Conservation (phyloP, 2,888 invertebrate species). For the Exephanes ischioxanthus region DNA sequence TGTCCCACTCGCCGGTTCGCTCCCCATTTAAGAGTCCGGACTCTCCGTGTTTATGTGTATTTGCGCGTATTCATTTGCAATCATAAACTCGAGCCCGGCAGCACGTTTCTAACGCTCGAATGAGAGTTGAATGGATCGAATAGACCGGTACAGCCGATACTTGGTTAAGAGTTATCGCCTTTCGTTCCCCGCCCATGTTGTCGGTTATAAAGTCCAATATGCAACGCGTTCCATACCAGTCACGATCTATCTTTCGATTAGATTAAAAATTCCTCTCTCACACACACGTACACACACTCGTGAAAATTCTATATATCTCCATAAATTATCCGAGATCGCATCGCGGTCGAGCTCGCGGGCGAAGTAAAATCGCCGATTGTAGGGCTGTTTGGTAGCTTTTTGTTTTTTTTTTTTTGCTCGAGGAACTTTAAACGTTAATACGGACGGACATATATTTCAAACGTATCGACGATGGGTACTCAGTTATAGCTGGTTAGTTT, state of each 20-base stretch:
- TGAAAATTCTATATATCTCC: not conserved
- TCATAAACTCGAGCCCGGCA: slow-evolving; percentile 47
- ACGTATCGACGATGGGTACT: slow-evolving; percentile 5
- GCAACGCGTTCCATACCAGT: slow-evolving; percentile 4
- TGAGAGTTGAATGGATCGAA: slow-evolving; percentile 54
- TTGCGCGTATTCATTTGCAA: slow-evolving; percentile 57
- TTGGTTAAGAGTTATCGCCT: slow-evolving; percentile 19
- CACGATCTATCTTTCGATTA: slow-evolving; percentile 13
- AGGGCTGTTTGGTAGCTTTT: not conserved
- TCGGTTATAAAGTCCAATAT: slow-evolving; percentile 13
- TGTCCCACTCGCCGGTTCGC: slow-evolving; percentile 36
- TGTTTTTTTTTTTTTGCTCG: not conserved
- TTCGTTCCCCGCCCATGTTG: slow-evolving; percentile 4
- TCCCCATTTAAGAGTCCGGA: not conserved
- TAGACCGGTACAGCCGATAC: not conserved
- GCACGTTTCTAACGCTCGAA: slow-evolving; percentile 50
- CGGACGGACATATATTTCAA: not conserved
- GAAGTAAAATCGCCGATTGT: slow-evolving; percentile 6
- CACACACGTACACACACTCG: not conserved
- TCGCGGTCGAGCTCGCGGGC: not conserved
- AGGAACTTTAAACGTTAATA: not conserved
- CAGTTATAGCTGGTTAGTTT: not conserved
- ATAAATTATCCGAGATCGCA: not conserved
- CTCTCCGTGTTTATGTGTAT: not conserved
- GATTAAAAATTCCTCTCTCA: slow-evolving; percentile 5